phyloP scores from a whole-genome alignment of 1,140 invertebrate genomes.

The Sycophila sp. region DNA sequence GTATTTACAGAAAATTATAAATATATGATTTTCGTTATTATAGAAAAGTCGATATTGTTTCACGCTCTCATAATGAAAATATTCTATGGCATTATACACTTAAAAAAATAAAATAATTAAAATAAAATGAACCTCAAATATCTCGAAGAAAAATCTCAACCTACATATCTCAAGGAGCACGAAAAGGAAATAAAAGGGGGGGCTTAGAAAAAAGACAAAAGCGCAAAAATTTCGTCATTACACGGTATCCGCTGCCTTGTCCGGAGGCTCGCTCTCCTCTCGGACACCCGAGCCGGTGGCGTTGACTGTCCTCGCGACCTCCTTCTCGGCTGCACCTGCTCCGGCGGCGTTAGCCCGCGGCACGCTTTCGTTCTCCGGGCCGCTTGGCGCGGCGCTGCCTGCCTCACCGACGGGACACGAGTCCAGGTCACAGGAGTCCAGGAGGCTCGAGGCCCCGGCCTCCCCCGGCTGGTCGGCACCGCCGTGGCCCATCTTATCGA shows the following conservation, averaged over 20 bases:
- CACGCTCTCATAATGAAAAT: too few species aligned
- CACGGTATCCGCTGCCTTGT: neutral
- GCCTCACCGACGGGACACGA: neutral
- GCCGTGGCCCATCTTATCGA: neutral
- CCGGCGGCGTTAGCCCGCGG: neutral
- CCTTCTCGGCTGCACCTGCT: constrained; percentile 14
- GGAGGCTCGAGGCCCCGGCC: neutral
- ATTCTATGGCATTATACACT: too few species aligned
- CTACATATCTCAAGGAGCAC: too few species aligned
- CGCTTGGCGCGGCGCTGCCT: neutral
- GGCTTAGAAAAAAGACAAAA: too few species aligned
- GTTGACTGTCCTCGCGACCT: constrained; percentile 11
- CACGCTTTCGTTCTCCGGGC: constrained; percentile 1
- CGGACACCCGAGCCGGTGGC: neutral
- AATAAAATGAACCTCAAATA: too few species aligned
- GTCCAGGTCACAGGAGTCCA: neutral
- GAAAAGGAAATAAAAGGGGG: too few species aligned
- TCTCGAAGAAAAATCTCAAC: too few species aligned
- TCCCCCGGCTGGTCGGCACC: constrained; percentile 16
- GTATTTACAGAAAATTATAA: too few species aligned
- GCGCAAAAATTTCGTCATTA: neutral
- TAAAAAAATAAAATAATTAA: too few species aligned
- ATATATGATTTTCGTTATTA: too few species aligned
- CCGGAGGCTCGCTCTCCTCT: neutral
- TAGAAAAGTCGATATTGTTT: too few species aligned